Evolutionary conservation across 2,888 invertebrate species (phyloP), one percentile per base, ranked within the genome.

Genomic region (Campoplex nolae): DNA sequence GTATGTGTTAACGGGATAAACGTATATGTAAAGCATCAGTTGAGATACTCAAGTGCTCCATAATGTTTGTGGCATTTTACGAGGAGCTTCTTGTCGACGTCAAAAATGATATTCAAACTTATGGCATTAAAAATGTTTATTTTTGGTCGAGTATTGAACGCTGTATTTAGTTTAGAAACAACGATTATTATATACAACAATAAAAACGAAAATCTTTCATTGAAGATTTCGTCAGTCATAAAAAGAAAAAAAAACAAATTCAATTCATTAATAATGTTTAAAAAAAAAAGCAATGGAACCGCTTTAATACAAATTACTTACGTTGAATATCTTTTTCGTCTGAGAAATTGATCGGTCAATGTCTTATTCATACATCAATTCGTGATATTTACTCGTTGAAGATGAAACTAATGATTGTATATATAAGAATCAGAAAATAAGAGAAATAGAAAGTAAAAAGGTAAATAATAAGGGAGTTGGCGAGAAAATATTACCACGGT

Each of bases 401-500:
- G 45, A 11, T 45, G 45, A 11, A 45, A 45, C 11, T 13, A n/a
- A 51, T 4, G 51, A 18, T 23, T 23, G 23, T 23, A 1, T 48
- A 18, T 68, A 42, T 23, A 11, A 35, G 13, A 48, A 70, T 11
- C 8, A 45, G 18, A 42, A 76, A 45, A 81, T 74, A 80, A 79
- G 42, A 68, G 28, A 51, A 74, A 35, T 67, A 48, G 45, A 67
- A 77, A 67, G 1, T 51, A 62, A 67, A 58, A 28, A 65, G n/a
- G 35, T 65, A 32, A 71, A 76, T 54, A 73, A 56, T 67, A 71
- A 67, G 54, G 45, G 9, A 45, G 9, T 7, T 4, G 76, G 73
- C 67, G 77, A 67, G 48, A n/a, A 77, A 56, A 73, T 35, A 81
- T 85, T 77, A 77, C 77, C 73, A 32, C 28, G 74, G 85, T 78